phyloP scores from a whole-genome alignment of 1,140 invertebrate genomes.

The Listronotus oregonensis region DNA sequence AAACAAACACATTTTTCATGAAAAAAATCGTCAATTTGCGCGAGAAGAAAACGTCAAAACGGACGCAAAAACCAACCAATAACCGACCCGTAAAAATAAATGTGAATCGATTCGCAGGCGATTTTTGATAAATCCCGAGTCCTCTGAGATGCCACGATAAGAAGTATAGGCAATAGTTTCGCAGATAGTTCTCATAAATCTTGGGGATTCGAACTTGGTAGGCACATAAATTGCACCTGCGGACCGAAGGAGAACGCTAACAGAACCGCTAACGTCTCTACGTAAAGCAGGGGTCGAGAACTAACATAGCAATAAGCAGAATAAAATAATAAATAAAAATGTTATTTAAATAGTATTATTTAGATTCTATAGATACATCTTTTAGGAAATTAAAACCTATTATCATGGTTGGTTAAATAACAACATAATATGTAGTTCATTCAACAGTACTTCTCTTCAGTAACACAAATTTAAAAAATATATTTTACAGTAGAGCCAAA shows the following conservation, averaged over 20 bases:
- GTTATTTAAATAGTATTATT: too few species aligned
- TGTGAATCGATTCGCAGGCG: slow-evolving; percentile 29
- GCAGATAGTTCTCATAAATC: slow-evolving; percentile 33
- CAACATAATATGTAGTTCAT: too few species aligned
- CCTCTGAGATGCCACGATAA: slow-evolving; percentile 32
- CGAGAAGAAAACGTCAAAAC: slow-evolving; percentile 9
- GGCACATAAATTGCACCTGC: slow-evolving; percentile 54
- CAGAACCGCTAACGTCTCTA: slow-evolving; percentile 31
- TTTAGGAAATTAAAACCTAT: too few species aligned
- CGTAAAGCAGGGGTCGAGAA: slow-evolving; percentile 12
- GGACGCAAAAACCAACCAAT: slow-evolving; percentile 14
- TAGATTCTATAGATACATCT: too few species aligned
- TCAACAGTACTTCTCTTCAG: too few species aligned
- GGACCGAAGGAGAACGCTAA: slow-evolving; percentile 39
- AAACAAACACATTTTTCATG: too few species aligned
- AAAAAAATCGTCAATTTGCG: slow-evolving; percentile 2
- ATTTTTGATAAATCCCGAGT: slow-evolving; percentile 37
- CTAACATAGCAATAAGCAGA: background rate
- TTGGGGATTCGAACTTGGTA: slow-evolving; percentile 50
- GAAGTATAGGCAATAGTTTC: slow-evolving; percentile 38
- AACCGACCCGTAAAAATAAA: slow-evolving; percentile 27
- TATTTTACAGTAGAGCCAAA: too few species aligned
- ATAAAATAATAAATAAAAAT: too few species aligned
- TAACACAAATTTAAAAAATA: too few species aligned
- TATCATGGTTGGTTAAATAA: too few species aligned